phyloP scores from a whole-genome alignment of 2,113 vertebrate species.

The Rhabdornis inornatus region DNA sequence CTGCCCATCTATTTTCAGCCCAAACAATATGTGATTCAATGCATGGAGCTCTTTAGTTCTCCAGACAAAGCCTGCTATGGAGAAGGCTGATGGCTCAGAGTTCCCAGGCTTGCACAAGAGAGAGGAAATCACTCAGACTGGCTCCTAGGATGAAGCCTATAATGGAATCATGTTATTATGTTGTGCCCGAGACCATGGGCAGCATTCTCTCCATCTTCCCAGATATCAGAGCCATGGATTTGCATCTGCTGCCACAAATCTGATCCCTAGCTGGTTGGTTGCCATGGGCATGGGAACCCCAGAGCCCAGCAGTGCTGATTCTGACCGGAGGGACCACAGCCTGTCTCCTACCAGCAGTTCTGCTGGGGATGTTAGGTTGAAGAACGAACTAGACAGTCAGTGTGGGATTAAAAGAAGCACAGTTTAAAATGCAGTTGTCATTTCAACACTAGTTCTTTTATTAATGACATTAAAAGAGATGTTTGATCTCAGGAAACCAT shows the following conservation, averaged over 20 bases:
- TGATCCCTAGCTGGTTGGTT: neutral
- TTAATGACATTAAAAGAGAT: neutral
- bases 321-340: neutral
- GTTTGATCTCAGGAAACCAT: neutral
- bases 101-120: neutral
- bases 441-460: neutral
- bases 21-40: rapidly evolving
- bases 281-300: neutral
- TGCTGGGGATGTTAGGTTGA: neutral
- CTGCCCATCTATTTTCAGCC: neutral
- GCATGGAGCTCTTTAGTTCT: neutral
- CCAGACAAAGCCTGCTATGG: neutral
- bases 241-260: neutral
- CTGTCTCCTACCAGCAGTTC: neutral
- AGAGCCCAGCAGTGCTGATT: neutral
- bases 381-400: neutral
- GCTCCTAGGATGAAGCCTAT: neutral
- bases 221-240: neutral
- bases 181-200: neutral
- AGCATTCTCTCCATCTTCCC: neutral
- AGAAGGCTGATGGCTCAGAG: neutral
- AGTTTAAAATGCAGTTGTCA: neutral
- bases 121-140: neutral
- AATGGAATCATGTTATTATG: neutral
- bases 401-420: neutral